Evolutionary conservation across 2,113 vertebrate species (phyloP).

Genomic region (Chlamydotis undulata): DNA sequence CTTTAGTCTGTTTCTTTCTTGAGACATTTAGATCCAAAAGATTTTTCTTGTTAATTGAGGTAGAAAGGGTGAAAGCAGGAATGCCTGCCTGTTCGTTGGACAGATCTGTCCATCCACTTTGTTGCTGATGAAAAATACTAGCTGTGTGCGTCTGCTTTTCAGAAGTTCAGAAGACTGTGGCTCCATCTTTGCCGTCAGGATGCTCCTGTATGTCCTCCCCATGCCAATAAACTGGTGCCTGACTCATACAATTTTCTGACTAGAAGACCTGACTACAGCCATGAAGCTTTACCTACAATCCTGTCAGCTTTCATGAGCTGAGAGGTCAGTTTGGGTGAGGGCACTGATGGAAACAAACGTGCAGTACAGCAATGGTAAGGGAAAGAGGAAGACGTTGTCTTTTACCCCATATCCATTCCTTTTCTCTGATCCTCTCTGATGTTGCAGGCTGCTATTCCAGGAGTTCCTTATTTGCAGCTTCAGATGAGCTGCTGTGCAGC

Average conservation of each 20-base stretch:
- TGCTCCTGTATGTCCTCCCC: not conserved
- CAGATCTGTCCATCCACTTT: not conserved
- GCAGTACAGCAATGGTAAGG: not conserved
- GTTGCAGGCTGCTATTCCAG: not conserved
- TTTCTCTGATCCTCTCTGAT: not conserved
- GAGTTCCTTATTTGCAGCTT: not conserved
- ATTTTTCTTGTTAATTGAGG: not conserved
- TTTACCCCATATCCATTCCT: not conserved
- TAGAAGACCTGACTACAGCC: not conserved
- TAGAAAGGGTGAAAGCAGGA: not conserved
- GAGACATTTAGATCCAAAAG: not conserved
- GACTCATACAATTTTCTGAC: not conserved
- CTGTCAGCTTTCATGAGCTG: not conserved
- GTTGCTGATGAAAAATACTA: not conserved
- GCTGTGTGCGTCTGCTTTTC: not conserved
- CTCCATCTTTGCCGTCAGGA: not conserved
- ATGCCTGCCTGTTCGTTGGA: not conserved
- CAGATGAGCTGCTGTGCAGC: not conserved
- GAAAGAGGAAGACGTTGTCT: not conserved
- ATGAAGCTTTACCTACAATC: not conserved
- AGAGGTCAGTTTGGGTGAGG: not conserved
- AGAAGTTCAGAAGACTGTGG: not conserved
- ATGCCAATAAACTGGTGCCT: not conserved
- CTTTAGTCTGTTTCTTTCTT: not conserved
- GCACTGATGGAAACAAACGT: not conserved